Base-by-base conservation (phyloP, 2,888 invertebrate species). In the Stenchaetothrips biformis region DNA sequence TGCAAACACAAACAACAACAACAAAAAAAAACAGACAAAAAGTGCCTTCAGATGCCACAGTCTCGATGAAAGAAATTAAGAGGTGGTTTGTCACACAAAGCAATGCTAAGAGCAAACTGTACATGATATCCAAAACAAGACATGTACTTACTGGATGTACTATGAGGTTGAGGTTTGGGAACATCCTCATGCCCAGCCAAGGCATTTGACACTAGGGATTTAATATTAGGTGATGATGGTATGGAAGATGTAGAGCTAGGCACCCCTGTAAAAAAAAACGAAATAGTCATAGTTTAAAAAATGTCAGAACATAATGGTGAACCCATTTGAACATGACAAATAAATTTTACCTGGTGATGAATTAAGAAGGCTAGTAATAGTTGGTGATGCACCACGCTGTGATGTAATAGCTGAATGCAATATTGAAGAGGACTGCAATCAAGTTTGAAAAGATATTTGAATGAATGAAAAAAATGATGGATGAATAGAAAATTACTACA, bases 301-400 rank as follows among this genome's bases (percentile, higher is more conserved):
- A n/a, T 77, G 25, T 62, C 13, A 13, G 2, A 48, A 4, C 37
- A 37, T 4, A 37, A 4, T 37, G 37, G 37, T 37, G 37, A 37
- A 37, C 2, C 37, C 1, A 37, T 37, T 37, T 2, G 37, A 4
- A 37, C 37, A 37, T 2, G 2, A 37, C 37, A 37, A 37, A 47
- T 48, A 47, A 79, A 27, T 78, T 78, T 79, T 80, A 77, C 82
- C 81, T 11, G 85, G 84, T 1, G 85, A 83, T 11, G 84, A 87
- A 47, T 88, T 89, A 74, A 90, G 85, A 67, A 90, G 85, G 84
- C 89, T 90, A 7, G 90, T 88, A 83, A 90, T 90, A 78, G 89
- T 90, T 0, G 90, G 89, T 1, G 87, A 86, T 13, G 85, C 86
- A 0, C 86, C 85, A 80, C 87, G 86, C 18, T 86, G 86, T 77